These are phyloP conservation scores for Ictalurus furcatus DNA, from an alignment of 2,113 vertebrate species.

Conservation along the genomic window DNA sequence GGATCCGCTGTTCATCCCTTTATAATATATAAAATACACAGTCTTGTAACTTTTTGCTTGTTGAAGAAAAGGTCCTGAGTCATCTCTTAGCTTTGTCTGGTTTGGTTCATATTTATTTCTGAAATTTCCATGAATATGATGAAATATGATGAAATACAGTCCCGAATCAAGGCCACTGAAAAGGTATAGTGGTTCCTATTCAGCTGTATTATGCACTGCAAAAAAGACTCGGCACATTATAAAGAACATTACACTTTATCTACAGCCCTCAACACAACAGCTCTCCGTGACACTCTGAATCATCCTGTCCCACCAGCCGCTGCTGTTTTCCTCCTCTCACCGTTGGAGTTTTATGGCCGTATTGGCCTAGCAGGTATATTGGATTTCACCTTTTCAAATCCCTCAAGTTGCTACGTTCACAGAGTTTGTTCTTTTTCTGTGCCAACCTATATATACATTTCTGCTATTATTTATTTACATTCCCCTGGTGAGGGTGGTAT, in stretches of 20 bases:
- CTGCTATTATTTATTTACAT: not conserved
- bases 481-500: no score
- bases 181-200: not conserved
- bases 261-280: conserved; percentile 2
- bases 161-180: not conserved
- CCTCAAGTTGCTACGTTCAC: not conserved
- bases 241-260: conserved; percentile 20
- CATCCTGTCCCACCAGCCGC: conserved; percentile 9
- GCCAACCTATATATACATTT: not conserved
- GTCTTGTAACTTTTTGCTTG: not conserved
- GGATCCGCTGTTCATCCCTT: not conserved
- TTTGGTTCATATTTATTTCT: not conserved
- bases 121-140: not conserved
- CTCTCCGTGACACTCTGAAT: conserved; percentile 17
- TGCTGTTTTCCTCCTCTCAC: conserved; percentile 3
- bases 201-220: not conserved
- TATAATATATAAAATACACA: not conserved
- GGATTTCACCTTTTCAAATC: conserved; percentile 35
- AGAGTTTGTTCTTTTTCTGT: not conserved
- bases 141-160: conserved; percentile 5
- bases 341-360: conserved; percentile 8
- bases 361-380: conserved; percentile 20
- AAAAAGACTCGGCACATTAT: conserved; percentile 12
- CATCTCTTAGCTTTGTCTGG: not conserved
- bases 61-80: not conserved